Evolutionary conservation across 2,888 invertebrate genomes (phyloP), one percentile per base, ranked within the genome.

Genomic region (Drosophila limbata): DNA sequence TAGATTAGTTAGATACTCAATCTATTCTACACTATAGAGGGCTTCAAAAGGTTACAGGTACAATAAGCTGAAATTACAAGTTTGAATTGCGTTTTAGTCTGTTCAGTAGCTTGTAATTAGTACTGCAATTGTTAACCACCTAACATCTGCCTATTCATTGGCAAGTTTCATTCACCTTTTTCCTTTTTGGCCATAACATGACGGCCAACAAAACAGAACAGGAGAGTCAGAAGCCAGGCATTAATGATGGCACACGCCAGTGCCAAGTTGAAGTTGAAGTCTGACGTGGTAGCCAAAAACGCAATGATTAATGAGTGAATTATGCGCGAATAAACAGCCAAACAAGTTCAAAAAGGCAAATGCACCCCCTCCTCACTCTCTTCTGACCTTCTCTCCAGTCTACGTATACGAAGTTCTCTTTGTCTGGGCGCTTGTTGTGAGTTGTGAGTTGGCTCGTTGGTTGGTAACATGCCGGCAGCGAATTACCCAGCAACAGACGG

Each of bases 241-340:
- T 48, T 61, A 48, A 65, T 52, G 60, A 61, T 61, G 69, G 64
- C 86, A 70, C 80, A 80, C 69, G 83, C 72, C 75, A 70, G 44
- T 37, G 47, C 33, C 37, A 48, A 61, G 53, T 55, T 50, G 56
- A 48, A 61, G 53, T 55, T 50, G 56, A 63, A 61, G 63, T 61
- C 64, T 78, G 87, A 75, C 84, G 73, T 73, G 70, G 68, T 73
- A 82, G 88, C 81, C 85, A 88, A 84, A 47, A 88, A 75, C 85
- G 81, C 86, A 83, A 87, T 87, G 87, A 87, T 87, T 87, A 87
- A 87, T 87, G 87, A 87, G 87, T 88, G 87, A 87, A 87, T 87
- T 87, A 90, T 87, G 87, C 90, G 87, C 87, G 90, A 90, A 87
- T 87, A 87, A 90, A 88, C 87, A 90, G 87, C 69, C 75, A 84